These are phyloP conservation scores for Okamejei kenojei DNA, from an alignment of 2,797 vertebrate genomes.

Conservation along the genomic window DNA sequence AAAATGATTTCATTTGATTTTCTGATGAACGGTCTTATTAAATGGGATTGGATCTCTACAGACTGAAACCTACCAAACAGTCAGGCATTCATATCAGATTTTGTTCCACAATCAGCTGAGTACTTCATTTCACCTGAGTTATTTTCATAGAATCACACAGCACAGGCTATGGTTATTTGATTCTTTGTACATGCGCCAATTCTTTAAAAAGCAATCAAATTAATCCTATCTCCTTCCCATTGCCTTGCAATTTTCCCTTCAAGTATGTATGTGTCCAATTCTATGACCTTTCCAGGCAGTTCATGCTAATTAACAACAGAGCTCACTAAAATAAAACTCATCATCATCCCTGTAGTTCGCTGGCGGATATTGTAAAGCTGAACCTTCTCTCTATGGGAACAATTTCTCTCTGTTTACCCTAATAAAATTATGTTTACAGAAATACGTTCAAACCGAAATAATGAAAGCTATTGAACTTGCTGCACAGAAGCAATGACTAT, in stretches of 20 bases:
- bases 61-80: neutral
- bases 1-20: neutral
- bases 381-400: neutral
- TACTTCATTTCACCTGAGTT: neutral
- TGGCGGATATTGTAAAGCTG: neutral
- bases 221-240: neutral
- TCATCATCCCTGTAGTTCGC: neutral
- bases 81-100: neutral
- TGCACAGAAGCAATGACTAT: neutral
- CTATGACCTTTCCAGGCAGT: neutral
- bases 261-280: neutral
- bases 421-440: neutral
- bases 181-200: neutral
- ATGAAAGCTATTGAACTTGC: neutral
- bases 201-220: neutral
- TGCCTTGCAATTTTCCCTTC: neutral
- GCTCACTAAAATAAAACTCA: neutral
- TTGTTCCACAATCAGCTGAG: neutral
- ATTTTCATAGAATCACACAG: neutral
- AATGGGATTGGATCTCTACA: neutral
- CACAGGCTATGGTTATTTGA: neutral
- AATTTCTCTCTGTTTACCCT: neutral
- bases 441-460: neutral
- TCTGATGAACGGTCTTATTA: neutral
- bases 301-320: neutral